Percentiles rank a stretch among this genome's conserved stretches.
phyloP scores from a whole-genome alignment of 2,888 invertebrate genomes.

The Erebia aethiops region DNA sequence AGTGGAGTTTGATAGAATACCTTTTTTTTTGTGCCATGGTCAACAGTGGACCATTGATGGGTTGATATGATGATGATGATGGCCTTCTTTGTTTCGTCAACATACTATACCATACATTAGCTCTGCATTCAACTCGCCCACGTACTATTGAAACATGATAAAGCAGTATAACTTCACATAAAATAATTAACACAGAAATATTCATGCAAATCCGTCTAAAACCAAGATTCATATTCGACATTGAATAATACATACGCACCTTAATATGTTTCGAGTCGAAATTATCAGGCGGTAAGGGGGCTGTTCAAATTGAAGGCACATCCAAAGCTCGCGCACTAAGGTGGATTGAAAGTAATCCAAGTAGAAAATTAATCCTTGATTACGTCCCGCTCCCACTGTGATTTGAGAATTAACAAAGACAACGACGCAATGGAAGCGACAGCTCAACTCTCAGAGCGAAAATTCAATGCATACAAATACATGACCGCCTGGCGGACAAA shows the following conservation, averaged over 20 bases:
- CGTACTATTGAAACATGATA: too few species aligned
- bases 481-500: too few species aligned
- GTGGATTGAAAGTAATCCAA: slow-evolving; percentile 81
- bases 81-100: too few species aligned
- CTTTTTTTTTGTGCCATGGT: too few species aligned
- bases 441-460: neutral
- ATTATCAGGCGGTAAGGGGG: slow-evolving; percentile 59
- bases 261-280: slow-evolving; percentile 48
- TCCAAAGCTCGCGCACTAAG: slow-evolving; percentile 71
- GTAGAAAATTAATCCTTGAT: slow-evolving; percentile 83
- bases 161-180: neutral
- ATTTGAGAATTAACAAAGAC: slow-evolving; percentile 58
- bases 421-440: slow-evolving; percentile 46
- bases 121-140: too few species aligned
- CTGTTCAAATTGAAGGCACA: slow-evolving; percentile 72
- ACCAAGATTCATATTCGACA: slow-evolving; percentile 40
- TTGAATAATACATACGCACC: slow-evolving; percentile 39
- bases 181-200: slow-evolving; percentile 23
- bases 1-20: too few species aligned
- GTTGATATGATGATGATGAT: too few species aligned
- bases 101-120: too few species aligned
- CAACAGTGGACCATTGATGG: too few species aligned
- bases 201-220: slow-evolving; percentile 14
- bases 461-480: neutral
- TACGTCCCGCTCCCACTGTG: slow-evolving; percentile 66